Evolutionary conservation across 2,888 invertebrate genomes (phyloP), one percentile per base, ranked within the genome.

Genomic region (Drosophila antonietae): DNA sequence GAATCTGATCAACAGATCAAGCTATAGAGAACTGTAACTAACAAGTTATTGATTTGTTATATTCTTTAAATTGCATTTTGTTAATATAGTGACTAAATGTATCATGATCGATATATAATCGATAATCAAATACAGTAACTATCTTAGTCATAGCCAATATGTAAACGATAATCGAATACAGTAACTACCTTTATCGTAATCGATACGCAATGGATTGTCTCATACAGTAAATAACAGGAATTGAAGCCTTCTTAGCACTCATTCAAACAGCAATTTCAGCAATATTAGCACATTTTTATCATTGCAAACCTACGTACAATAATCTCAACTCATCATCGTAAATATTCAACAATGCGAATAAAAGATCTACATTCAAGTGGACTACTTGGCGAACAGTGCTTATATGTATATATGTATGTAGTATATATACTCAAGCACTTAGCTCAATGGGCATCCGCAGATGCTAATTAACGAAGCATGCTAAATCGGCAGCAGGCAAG

Each of bases 391-490:
- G 43, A 18, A 9, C 9, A 4, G 1, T 9, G 28, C 10, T 10
- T n/a, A 41, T n/a, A 9, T 2, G 9, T n/a, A 15, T 39, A 5
- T 44, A 20, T 28, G 5, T 6, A 6, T 28, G 28, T 28, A 28
- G 28, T 28, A 28, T 43, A 39, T 67, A n/a, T 77, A 52, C 18
- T 59, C 6, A 59, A 75, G 23, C 47, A 75, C 57, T 66, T 75
- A 59, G 49, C 53, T 52, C 20, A 10, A 18, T 46, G 28, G n/a
- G 33, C 47, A 49, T 61, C 51, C 28, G 9, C 33, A 55, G 51
- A 65, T 79, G 70, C 59, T 79, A 78, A 78, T 79, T 68, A 62
- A 23, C 35, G n/a, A 47, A 60, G 75, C 75, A 23, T 61, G 79
- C 20, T 58, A 55, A 18, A 66, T 28, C 61, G 55, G 74, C 43